Conservation (phyloP, 1,140 invertebrate species). For the Eriocheir sinensis region DNA sequence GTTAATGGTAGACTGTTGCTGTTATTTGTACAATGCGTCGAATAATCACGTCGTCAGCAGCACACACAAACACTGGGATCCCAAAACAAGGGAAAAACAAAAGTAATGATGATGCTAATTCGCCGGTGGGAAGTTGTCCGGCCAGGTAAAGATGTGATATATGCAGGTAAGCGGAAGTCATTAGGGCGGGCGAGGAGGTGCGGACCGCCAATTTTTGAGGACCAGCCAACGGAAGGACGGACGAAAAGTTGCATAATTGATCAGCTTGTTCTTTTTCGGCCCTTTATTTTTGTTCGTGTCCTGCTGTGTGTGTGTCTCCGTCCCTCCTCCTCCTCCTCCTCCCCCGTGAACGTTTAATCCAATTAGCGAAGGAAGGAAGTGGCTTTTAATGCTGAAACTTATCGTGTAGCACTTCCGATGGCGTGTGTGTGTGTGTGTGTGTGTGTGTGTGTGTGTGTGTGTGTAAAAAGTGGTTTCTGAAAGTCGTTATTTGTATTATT, state of each 20-base stretch:
- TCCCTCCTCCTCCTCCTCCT: not conserved
- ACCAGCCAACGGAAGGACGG: not conserved
- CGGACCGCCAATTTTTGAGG: not conserved
- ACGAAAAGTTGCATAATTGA: constrained; percentile 42
- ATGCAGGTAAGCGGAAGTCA: constrained; percentile 36
- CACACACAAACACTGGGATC: not conserved
- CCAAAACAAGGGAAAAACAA: no score
- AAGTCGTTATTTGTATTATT: no score
- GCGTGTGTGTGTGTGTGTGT: constrained; percentile 27
- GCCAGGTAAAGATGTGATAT: constrained; percentile 35
- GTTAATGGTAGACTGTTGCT: not conserved
- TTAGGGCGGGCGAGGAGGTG: not conserved
- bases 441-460: constrained; percentile 13
- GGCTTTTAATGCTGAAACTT: constrained; percentile 30
- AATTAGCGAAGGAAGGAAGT: constrained; percentile 52
- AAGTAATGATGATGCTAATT: not conserved
- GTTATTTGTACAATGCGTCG: not conserved
- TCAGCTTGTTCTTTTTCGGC: constrained; percentile 32
- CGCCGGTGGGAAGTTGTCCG: not conserved
- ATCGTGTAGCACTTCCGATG: constrained; percentile 36
- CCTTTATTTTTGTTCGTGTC: not conserved
- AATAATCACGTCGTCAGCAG: not conserved
- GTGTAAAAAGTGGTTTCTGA: no score
- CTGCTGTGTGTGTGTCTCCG: not conserved
- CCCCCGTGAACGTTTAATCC: constrained; percentile 43